Evolutionary conservation across 2,888 invertebrate species (phyloP).

Genomic region (Agonopterix arenella): DNA sequence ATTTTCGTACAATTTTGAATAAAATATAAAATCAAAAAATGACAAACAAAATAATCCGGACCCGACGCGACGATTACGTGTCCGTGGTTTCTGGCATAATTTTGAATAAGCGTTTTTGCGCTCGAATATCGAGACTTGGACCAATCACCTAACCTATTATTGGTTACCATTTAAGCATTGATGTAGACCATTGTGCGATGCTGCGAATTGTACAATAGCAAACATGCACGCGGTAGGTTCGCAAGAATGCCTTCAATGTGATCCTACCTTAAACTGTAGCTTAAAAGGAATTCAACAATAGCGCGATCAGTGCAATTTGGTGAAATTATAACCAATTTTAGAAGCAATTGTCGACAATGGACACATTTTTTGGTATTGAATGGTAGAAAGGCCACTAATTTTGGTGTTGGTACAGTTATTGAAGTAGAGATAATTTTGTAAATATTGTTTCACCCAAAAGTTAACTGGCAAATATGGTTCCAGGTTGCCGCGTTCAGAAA

Average conservation of each 20-base stretch:
- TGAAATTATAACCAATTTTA: conserved; percentile 6
- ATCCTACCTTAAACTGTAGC: not conserved
- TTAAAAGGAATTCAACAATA: conserved; percentile 3
- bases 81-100: no score
- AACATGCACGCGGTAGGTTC: conserved; percentile 1
- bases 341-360: not conserved
- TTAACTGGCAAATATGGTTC: no score
- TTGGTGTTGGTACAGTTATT: no score
- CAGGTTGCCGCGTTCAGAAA: no score
- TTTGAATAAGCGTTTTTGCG: no score
- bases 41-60: no score
- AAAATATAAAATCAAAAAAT: no score
- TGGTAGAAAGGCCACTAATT: no score
- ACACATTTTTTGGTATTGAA: not conserved
- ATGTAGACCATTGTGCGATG: conserved; percentile 32
- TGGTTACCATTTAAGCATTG: conserved; percentile 22
- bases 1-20: no score
- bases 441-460: no score
- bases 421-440: no score
- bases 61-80: no score
- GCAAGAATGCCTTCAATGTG: not conserved
- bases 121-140: not conserved
- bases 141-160: not conserved
- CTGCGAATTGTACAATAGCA: conserved; percentile 2
- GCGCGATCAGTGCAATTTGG: conserved; percentile 1